phyloP scores from a whole-genome alignment of 1,140 invertebrate genomes.

The Dolichoris vasculosae region DNA sequence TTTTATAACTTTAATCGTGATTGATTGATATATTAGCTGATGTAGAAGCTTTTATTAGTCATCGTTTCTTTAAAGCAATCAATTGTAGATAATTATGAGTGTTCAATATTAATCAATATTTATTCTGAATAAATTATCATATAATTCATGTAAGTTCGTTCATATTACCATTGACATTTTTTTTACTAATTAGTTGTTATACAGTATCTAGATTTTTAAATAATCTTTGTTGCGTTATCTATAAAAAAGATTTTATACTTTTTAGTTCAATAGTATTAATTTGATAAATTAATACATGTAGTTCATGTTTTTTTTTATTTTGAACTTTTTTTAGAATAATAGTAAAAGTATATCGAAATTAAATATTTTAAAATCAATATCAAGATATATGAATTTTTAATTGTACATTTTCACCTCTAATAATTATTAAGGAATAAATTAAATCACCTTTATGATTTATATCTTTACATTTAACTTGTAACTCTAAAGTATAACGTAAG shows the following conservation, averaged over 20 bases:
- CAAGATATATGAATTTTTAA: not conserved
- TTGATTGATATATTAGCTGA: not conserved
- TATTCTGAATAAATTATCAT: not conserved
- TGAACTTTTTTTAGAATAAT: too few species aligned
- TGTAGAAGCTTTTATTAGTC: not conserved
- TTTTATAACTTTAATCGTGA: not conserved
- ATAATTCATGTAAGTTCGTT: not conserved
- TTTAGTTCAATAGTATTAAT: too few species aligned
- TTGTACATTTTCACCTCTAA: not conserved
- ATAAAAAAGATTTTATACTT: too few species aligned
- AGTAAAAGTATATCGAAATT: not conserved
- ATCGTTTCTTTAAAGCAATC: not conserved
- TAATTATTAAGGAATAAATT: not conserved
- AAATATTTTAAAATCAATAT: not conserved
- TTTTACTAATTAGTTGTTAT: not conserved
- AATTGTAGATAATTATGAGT: conserved; percentile 1
- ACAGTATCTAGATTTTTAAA: not conserved
- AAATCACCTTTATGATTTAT: too few species aligned
- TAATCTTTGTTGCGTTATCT: too few species aligned
- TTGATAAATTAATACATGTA: too few species aligned
- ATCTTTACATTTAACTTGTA: too few species aligned
- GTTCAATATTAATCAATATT: conserved; percentile 8
- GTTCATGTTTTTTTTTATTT: too few species aligned
- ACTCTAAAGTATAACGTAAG: too few species aligned
- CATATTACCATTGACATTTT: not conserved